Conservation (phyloP, 2,113 vertebrate genomes). For the Clarias macrocephalus region DNA sequence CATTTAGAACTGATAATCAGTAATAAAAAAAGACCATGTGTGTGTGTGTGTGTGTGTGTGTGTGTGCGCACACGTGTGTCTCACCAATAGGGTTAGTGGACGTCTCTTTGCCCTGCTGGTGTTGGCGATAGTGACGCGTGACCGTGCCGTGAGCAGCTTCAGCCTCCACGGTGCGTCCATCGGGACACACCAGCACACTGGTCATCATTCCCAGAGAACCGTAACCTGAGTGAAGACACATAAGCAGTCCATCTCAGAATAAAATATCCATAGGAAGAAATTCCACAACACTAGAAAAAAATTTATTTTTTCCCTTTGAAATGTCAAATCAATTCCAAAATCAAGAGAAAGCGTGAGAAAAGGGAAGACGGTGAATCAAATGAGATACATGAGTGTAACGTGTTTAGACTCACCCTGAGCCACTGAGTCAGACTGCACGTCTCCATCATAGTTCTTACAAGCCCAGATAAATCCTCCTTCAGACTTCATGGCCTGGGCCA, state of each 20-base stretch:
- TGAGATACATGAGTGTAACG: neutral
- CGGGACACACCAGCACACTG: conserved; percentile 93
- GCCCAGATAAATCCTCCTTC: conserved; percentile 99
- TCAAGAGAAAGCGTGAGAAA: neutral
- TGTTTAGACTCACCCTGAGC: conserved; percentile 82
- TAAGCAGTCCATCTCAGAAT: neutral
- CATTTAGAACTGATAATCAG: neutral
- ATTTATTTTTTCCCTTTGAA: neutral
- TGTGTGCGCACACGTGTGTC: conserved; percentile 12
- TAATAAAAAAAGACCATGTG: neutral
- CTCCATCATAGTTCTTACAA: conserved; percentile 98
- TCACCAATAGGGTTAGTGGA: conserved; percentile 98
- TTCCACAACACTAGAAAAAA: neutral
- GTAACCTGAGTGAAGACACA: conserved; percentile 75
- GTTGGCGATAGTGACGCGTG: conserved; percentile 92
- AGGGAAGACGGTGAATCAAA: neutral
- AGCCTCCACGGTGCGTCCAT: conserved; percentile 93
- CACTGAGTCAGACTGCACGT: conserved; percentile 97
- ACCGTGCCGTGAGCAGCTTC: conserved; percentile 97
- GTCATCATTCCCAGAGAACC: conserved; percentile 99
- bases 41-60: too few species aligned
- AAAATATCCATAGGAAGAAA: neutral
- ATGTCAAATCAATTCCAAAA: too few species aligned
- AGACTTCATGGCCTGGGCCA: conserved; percentile 96
- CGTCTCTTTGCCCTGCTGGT: conserved; percentile 96